Base-by-base conservation (phyloP, 2,113 vertebrate species). In the Nansenia antarctica region DNA sequence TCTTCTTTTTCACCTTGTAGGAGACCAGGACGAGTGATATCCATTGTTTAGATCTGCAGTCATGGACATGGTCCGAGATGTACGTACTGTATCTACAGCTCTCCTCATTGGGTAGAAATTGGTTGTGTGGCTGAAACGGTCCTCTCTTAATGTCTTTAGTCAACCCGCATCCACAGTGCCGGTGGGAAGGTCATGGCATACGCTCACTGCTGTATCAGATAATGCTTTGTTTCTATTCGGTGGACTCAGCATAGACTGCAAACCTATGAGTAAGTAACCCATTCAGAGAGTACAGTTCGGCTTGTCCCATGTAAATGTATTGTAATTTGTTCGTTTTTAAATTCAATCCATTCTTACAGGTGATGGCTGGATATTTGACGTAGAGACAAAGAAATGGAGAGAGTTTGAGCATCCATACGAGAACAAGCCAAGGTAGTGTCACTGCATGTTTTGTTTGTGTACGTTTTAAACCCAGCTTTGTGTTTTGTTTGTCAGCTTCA, bases 31-130 rank as follows among this genome's bases (percentile, higher is more conserved):
- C 93, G 78, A 95, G 87, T 86, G 96, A 98, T 80, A 88, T 98
- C 71, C 94, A 95, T 86, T 95, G 88, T 85, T 85, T 99, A 62
- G 94, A 98, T 79, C 87, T 99, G 75, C 92, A 96, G 65, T 88
- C 94, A 1, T 96, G 95, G 95, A 92, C 89, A 6, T 99, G 96
- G 97, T 94, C 95, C 83, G 95, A 96, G 92, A 94, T 95, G 96
- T 98, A 85, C 26, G 93, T 61, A 49, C n/a, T 45, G 9, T 26
- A 20, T 2, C 26, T 39, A 45, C 24, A 35, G 12, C 30, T 27
- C 9, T 1, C 3, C 6, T 57, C 11, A 57, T 26, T 58, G 14
- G 14, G 20, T 26, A 14, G 29, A 4, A 53, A 29, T 31, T 63
- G 30, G 20, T 24, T 45, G 5, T 60, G 55, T 29, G 8, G 26